Percentiles rank a stretch among this genome's conserved stretches.
Conservation (phyloP, 2,113 vertebrate genomes). For the Oreochromis aureus region DNA sequence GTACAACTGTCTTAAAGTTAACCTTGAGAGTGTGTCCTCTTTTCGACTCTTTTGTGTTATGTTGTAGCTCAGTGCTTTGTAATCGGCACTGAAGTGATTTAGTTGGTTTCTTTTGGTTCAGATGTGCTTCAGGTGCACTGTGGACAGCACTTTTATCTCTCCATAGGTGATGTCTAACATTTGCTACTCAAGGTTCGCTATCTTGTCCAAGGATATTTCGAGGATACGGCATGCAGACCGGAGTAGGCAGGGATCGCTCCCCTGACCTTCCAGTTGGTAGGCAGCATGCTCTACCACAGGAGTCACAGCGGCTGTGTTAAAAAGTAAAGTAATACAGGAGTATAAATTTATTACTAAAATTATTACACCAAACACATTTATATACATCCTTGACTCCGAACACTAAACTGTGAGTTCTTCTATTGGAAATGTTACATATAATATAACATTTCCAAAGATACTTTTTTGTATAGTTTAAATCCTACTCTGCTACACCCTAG, state of each 20-base stretch:
- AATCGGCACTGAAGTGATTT: neutral
- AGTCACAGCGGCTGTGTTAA: neutral
- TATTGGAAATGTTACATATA: neutral
- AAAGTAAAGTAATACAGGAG: neutral
- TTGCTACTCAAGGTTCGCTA: neutral
- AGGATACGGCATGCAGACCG: neutral
- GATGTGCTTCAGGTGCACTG: neutral
- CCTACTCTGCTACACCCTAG: neutral
- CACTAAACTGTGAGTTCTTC: neutral
- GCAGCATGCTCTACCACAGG: neutral
- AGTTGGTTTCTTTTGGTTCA: neutral
- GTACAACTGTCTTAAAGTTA: neutral
- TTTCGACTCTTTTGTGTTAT: neutral
- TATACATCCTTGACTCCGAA: neutral
- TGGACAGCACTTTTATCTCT: neutral
- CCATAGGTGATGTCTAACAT: neutral
- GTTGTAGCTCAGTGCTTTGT: neutral
- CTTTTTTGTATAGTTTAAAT: neutral
- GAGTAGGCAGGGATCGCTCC: neutral
- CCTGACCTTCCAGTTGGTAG: neutral
- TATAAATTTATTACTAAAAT: neutral
- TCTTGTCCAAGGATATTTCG: neutral
- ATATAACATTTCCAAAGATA: neutral
- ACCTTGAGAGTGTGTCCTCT: constrained; percentile 5
- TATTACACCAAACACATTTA: neutral